A percentile compares a stretch with the other conserved stretches of the same genome.
Evolutionary conservation across 2,113 vertebrate species (phyloP).

Genomic region (Salvator merianae): DNA sequence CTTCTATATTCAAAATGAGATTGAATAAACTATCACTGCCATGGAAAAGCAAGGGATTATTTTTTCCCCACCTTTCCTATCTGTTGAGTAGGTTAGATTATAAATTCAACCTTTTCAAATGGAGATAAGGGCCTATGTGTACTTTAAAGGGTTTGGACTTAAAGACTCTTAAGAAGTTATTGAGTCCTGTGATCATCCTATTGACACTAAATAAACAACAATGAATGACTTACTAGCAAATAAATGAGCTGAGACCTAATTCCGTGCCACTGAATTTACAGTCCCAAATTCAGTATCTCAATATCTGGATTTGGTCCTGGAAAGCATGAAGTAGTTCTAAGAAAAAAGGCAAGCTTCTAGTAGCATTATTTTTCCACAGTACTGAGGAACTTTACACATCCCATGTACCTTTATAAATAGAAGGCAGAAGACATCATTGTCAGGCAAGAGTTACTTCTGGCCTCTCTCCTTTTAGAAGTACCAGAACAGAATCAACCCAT

Average conservation of each 20-base stretch:
- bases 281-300: background rate
- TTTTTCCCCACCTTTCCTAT: no score
- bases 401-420: background rate
- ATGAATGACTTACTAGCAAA: background rate
- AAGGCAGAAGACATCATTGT: background rate
- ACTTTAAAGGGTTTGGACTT: no score
- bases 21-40: no score
- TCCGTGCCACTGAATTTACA: background rate
- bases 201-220: background rate
- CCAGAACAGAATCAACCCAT: background rate
- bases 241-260: background rate
- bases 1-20: no score
- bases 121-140: no score
- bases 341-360: background rate
- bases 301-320: background rate
- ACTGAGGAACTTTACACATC: background rate
- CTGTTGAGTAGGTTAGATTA: no score
- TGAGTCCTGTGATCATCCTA: background rate
- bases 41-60: no score
- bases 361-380: background rate
- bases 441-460: background rate
- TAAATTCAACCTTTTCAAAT: no score
- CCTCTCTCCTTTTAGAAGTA: background rate
- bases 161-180: no score
- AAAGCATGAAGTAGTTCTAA: slow-evolving; percentile 2